Conservation (phyloP, 2,888 invertebrate genomes). For the Gymnoscelis rufifasciata region DNA sequence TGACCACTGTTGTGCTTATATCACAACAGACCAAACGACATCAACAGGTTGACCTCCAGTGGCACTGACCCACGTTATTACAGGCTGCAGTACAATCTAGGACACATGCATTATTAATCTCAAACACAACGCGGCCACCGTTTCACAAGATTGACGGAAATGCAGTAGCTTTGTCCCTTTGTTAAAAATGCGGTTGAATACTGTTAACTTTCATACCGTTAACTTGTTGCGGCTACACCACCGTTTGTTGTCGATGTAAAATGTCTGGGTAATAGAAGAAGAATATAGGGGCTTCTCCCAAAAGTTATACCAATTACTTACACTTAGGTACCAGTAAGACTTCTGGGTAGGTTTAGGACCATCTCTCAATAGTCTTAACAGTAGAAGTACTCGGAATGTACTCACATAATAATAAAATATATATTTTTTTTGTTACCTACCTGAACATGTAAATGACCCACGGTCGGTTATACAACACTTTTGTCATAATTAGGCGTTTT, state of each 20-base stretch:
- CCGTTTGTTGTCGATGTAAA: background rate
- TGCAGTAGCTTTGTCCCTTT: slow-evolving; percentile 7
- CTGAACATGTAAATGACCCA: too few relatives aligned
- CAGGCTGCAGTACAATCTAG: slow-evolving; percentile 3
- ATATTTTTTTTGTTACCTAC: too few relatives aligned
- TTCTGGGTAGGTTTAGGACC: too few relatives aligned
- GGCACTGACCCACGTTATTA: slow-evolving; percentile 4
- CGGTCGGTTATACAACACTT: too few relatives aligned
- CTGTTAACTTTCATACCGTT: background rate
- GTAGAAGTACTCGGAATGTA: too few relatives aligned
- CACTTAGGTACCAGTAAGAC: too few relatives aligned
- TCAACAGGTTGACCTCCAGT: slow-evolving; percentile 10
- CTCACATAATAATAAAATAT: too few relatives aligned
- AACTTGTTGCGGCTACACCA: background rate
- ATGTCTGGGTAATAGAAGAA: background rate
- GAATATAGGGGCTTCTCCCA: too few relatives aligned
- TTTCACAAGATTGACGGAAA: slow-evolving; percentile 13
- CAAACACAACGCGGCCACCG: background rate
- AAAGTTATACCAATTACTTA: too few relatives aligned
- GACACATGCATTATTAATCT: slow-evolving; percentile 9
- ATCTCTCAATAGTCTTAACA: too few relatives aligned
- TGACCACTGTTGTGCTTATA: background rate
- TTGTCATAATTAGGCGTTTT: too few relatives aligned
- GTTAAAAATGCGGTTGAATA: slow-evolving; percentile 2
- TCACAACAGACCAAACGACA: slow-evolving; percentile 4